Percentiles rank a stretch among this genome's conserved stretches.
phyloP scores from a whole-genome alignment of 2,113 vertebrate genomes.

The Microcebus lehilahytsara region DNA sequence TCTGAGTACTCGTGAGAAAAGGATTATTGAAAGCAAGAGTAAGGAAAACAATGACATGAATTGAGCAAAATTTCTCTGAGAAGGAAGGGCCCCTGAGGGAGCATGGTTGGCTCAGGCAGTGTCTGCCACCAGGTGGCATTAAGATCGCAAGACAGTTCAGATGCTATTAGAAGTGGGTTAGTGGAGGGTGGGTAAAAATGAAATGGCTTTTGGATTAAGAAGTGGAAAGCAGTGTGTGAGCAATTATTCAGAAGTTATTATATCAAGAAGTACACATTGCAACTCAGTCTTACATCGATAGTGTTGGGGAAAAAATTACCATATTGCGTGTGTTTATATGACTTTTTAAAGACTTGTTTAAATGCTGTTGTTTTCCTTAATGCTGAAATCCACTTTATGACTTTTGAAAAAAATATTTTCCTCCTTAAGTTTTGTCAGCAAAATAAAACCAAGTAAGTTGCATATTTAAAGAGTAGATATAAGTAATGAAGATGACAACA shows the following conservation, averaged over 20 bases:
- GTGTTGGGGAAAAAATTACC: background rate
- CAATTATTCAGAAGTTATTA: background rate
- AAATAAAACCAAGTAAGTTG: background rate
- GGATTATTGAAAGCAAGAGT: background rate
- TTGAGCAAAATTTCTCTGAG: background rate
- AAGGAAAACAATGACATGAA: background rate
- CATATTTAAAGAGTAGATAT: background rate
- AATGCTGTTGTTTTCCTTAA: background rate
- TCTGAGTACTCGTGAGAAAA: background rate
- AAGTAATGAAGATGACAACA: background rate
- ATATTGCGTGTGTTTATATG: background rate
- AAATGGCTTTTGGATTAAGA: background rate
- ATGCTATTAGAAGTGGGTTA: background rate
- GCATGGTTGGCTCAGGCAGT: background rate
- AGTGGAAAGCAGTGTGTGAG: background rate
- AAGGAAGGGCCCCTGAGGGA: background rate
- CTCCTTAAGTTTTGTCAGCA: background rate
- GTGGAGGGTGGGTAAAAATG: background rate
- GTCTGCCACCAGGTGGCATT: conserved; percentile 39
- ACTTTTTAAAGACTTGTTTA: background rate
- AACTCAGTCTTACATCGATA: background rate
- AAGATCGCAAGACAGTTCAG: conserved; percentile 50
- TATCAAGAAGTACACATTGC: background rate
- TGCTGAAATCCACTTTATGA: background rate
- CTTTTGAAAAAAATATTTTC: background rate